Conservation (phyloP, 2,888 invertebrate genomes). For the Drosophila mulleri region DNA sequence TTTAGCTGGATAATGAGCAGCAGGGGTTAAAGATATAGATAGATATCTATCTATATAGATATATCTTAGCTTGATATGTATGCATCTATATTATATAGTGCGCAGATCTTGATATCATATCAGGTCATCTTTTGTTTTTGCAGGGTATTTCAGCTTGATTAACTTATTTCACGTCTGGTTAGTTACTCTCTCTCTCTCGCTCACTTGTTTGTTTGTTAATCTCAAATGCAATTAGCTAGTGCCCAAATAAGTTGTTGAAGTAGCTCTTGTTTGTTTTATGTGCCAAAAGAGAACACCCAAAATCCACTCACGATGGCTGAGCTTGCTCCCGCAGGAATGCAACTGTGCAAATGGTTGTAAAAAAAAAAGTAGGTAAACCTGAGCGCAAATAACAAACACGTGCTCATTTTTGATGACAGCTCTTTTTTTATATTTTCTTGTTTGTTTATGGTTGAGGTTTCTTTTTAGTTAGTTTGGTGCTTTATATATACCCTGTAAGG, state of each 20-base stretch:
- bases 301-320: conserved; percentile 50
- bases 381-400: conserved; percentile 52
- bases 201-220: conserved; percentile 11
- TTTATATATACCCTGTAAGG: conserved; percentile 18
- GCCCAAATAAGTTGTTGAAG: conserved; percentile 12
- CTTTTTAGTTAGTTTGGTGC: conserved; percentile 1
- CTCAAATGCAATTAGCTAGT: conserved; percentile 45
- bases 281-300: conserved; percentile 27
- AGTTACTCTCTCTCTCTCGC: neutral
- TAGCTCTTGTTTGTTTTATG: conserved; percentile 21
- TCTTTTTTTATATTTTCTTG: neutral
- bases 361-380: conserved; percentile 5
- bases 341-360: conserved; percentile 36
- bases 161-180: neutral
- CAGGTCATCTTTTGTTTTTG: no score
- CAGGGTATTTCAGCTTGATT: neutral
- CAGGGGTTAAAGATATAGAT: no score
- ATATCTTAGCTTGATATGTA: neutral
- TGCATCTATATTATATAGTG: neutral
- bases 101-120: no score
- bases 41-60: no score
- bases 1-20: neutral
- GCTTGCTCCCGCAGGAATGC: conserved; percentile 50
- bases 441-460: neutral
- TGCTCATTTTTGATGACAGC: conserved; percentile 47